Conservation (phyloP, 2,113 vertebrate species). For the Cottus gobio region DNA sequence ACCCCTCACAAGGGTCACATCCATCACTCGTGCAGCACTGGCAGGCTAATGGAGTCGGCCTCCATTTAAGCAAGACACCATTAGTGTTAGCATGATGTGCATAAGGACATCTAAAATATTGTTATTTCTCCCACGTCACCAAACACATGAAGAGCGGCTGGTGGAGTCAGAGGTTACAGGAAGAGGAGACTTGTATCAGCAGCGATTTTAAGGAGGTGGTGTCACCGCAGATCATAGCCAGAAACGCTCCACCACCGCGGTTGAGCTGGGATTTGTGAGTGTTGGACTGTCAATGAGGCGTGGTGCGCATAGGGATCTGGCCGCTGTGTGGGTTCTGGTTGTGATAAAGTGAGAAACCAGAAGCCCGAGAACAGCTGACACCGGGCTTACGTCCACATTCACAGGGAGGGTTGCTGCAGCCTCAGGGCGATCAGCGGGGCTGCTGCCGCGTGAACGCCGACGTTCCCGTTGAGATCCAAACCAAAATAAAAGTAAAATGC, state of each 20-base stretch:
- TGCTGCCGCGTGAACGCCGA: neutral
- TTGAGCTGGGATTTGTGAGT: neutral
- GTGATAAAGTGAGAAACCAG: slow-evolving; percentile 6
- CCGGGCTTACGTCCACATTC: slow-evolving; percentile 5
- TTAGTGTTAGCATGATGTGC: slow-evolving; percentile 25
- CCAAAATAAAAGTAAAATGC: slow-evolving; percentile 9
- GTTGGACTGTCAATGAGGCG: slow-evolving; percentile 21
- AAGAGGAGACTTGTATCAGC: neutral
- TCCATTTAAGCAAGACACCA: slow-evolving; percentile 25
- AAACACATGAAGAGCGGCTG: neutral
- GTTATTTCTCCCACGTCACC: slow-evolving; percentile 15
- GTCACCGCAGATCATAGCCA: neutral
- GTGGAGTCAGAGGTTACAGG: neutral
- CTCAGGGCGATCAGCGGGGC: slow-evolving; percentile 7
- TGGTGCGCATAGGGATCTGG: slow-evolving; percentile 1
- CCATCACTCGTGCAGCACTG: slow-evolving; percentile 51
- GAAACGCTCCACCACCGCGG: neutral
- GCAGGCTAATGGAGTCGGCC: slow-evolving; percentile 61
- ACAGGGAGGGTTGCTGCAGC: neutral
- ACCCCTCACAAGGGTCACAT: slow-evolving; percentile 45
- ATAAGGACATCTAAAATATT: slow-evolving; percentile 40
- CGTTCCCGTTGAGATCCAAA: slow-evolving; percentile 6
- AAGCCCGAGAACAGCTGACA: slow-evolving; percentile 15
- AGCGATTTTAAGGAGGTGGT: neutral
- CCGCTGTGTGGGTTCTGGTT: neutral